Percentiles rank a stretch among this genome's conserved stretches.
phyloP scores from a whole-genome alignment of 2,113 vertebrate species.

The Neoarius graeffei region DNA sequence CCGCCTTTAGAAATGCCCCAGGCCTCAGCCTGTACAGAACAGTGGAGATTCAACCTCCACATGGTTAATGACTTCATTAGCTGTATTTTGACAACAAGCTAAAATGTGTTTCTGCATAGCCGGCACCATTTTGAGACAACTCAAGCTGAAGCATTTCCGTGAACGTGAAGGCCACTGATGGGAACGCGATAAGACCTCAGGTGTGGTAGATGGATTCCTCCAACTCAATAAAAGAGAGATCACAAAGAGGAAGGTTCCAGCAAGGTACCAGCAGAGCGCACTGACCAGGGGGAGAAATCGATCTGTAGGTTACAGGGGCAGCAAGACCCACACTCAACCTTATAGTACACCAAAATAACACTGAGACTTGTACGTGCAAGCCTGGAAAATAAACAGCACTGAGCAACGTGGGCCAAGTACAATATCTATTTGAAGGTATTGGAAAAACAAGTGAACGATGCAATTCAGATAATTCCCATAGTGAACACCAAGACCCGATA shows the following conservation, averaged over 20 bases:
- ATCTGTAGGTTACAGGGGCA: neutral
- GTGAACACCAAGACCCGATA: neutral
- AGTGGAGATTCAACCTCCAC: neutral
- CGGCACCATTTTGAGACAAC: neutral
- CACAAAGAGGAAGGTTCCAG: neutral
- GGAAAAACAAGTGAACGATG: neutral
- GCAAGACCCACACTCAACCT: neutral
- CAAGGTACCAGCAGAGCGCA: neutral
- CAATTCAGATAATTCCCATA: neutral
- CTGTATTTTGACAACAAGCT: neutral
- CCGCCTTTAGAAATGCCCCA: neutral
- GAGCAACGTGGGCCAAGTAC: constrained; percentile 29
- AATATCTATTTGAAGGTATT: constrained; percentile 14
- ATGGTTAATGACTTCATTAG: constrained; percentile 9
- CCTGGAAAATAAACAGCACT: constrained; percentile 26
- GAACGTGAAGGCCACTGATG: neutral
- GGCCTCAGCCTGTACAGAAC: neutral
- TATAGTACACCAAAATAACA: neutral
- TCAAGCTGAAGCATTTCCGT: neutral
- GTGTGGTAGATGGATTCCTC: neutral
- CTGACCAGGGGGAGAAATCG: neutral
- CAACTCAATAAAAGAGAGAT: neutral
- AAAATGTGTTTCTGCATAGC: neutral
- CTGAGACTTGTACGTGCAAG: neutral
- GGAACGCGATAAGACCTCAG: neutral